Conservation (phyloP, 2,113 vertebrate genomes). For the Aptenodytes patagonicus region DNA sequence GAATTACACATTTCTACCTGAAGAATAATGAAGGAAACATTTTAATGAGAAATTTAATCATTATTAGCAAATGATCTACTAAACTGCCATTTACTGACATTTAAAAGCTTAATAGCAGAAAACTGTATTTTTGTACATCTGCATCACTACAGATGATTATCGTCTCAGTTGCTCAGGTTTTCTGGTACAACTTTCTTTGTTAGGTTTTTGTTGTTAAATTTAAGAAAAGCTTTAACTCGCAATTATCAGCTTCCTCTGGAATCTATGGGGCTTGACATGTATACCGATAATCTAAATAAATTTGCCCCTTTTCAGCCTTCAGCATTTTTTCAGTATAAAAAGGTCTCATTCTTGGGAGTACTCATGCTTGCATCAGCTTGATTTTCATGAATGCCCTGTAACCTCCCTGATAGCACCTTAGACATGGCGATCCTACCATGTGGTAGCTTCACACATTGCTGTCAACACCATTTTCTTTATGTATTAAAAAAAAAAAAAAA, state of each 20-base stretch:
- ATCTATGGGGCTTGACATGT: constrained; percentile 71
- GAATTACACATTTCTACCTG: constrained; percentile 85
- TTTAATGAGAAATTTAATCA: constrained; percentile 86
- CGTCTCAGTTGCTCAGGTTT: constrained; percentile 31
- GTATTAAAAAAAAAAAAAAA: neutral
- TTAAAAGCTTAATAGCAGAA: constrained; percentile 77
- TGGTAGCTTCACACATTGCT: too few species aligned
- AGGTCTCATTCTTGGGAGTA: constrained; percentile 68
- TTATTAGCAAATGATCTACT: constrained; percentile 85
- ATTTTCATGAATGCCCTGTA: constrained; percentile 73
- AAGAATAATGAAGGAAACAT: constrained; percentile 85
- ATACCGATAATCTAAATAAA: constrained; percentile 78
- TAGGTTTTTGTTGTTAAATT: constrained; percentile 65
- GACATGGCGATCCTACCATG: constrained; percentile 41
- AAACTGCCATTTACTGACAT: constrained; percentile 82
- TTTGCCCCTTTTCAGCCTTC: constrained; percentile 75
- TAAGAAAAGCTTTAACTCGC: constrained; percentile 63
- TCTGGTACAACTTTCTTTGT: constrained; percentile 38
- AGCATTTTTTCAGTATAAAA: constrained; percentile 72
- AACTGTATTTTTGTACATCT: constrained; percentile 65
- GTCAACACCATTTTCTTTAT: neutral
- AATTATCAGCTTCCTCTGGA: constrained; percentile 67
- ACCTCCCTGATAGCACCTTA: constrained; percentile 65
- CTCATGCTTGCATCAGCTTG: constrained; percentile 74
- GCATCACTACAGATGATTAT: constrained; percentile 52